Evolutionary conservation across 2,113 vertebrate species (phyloP).

Genomic region (Struthio camelus): DNA sequence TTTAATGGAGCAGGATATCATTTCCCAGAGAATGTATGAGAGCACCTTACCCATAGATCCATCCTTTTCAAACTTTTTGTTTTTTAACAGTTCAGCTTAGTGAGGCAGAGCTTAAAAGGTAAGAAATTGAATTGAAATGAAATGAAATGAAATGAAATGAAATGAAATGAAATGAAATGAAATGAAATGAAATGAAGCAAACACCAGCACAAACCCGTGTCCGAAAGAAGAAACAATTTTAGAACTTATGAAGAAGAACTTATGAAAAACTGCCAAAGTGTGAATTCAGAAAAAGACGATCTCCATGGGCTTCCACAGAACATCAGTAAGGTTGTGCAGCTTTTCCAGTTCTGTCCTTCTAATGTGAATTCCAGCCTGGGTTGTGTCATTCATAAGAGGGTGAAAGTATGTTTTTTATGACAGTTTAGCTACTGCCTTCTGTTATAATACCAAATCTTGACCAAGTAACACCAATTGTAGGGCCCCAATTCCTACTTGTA

Average conservation of each 20-base stretch:
- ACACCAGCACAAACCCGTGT: not conserved
- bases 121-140: fast-evolving
- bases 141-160: fast-evolving
- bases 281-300: not conserved
- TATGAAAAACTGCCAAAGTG: not conserved
- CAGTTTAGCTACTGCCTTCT: not conserved
- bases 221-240: not conserved
- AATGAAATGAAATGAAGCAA: not conserved
- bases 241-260: not conserved
- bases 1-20: not conserved
- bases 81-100: not conserved
- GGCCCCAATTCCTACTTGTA: not conserved
- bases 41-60: not conserved
- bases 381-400: not conserved
- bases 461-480: not conserved
- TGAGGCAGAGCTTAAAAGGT: not conserved
- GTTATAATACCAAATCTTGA: not conserved
- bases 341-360: not conserved
- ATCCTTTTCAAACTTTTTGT: not conserved
- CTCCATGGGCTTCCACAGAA: not conserved
- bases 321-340: not conserved
- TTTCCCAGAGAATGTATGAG: not conserved
- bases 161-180: not conserved
- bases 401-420: not conserved
- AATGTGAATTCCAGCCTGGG: not conserved